A percentile compares a stretch with the other conserved stretches of the same genome.
phyloP scores from a whole-genome alignment of 2,797 vertebrate species.

The Manis pentadactyla region DNA sequence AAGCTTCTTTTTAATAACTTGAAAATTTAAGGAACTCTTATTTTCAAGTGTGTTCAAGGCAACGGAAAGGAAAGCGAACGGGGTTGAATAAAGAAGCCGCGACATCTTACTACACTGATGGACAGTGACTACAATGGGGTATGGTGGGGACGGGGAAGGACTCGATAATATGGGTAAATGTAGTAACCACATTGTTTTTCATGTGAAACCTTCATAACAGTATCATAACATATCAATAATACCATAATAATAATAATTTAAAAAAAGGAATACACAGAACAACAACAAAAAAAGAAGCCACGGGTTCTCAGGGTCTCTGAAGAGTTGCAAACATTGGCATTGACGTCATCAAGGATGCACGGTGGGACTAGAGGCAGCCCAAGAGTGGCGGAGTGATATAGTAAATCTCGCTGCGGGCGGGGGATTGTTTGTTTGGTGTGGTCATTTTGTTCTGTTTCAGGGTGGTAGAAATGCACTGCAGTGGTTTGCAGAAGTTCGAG shows the following conservation, averaged over 20 bases:
- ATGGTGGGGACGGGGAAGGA: no score
- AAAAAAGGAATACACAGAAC: no score
- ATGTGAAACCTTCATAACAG: no score
- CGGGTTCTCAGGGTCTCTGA: background rate
- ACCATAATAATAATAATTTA: no score
- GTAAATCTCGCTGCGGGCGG: background rate
- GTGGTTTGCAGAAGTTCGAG: background rate
- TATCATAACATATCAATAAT: no score
- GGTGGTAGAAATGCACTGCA: no score
- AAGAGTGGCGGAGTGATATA: background rate
- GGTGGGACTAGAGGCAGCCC: background rate
- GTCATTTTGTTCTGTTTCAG: background rate
- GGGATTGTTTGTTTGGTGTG: no score
- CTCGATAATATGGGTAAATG: no score
- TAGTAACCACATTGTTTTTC: no score
- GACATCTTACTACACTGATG: no score
- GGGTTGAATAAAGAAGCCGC: background rate
- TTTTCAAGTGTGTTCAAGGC: background rate
- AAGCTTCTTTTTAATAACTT: background rate
- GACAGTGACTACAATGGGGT: no score
- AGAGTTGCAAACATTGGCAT: background rate
- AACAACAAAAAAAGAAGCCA: background rate
- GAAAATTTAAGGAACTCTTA: background rate
- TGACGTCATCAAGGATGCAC: no score
- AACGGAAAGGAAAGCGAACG: background rate